Base-by-base conservation (phyloP, 2,113 vertebrate species). In the Circaetus gallicus region DNA sequence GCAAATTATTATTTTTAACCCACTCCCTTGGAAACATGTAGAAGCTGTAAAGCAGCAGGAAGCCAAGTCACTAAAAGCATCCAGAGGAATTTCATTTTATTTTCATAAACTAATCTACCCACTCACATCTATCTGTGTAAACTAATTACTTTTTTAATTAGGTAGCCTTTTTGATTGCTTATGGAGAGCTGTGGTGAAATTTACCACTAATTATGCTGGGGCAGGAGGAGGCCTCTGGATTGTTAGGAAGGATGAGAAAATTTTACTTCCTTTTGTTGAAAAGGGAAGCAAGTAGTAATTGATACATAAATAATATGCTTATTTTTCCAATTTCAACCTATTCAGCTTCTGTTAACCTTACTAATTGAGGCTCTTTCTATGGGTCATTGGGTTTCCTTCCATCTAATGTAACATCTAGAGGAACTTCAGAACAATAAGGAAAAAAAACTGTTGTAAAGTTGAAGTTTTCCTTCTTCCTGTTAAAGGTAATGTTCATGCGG, bases 111-210 rank as follows among this genome's bases (percentile, higher is more conserved):
- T 91, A 72, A 95, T 95, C 89, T 95, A 93, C 85, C 89, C 89
- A 85, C 86, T 95, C 86, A 80, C 29, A 94, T 96, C 89, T 95
- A 77, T 97, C 94, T 95, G 45, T 88, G 91, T 96, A 97, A 97
- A 95, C 94, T 94, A 97, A 96, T 97, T 97, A 97, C 89, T 95
- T 95, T 95, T 93, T 95, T 83, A 97, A 97, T 97, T 97, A 97
- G 88, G 82, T 90, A 95, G 91, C 78, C 78, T 94, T 95, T 97
- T 95, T 95, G 95, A 95, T 96, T 95, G 91, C 96, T 94, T 96
- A 82, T 93, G 78, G 93, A 96, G 89, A 91, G 84, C 95, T 94
- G 89, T 95, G 93, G 81, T 89, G 78, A 91, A 95, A 95, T 97
- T 89, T 95, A 76, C 66, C 42, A 83, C 86, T 97, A 95, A 95